Percentiles rank a stretch among this genome's conserved stretches.
Evolutionary conservation across 2,888 invertebrate species (phyloP).

Genomic region (Nomada hirtipes): DNA sequence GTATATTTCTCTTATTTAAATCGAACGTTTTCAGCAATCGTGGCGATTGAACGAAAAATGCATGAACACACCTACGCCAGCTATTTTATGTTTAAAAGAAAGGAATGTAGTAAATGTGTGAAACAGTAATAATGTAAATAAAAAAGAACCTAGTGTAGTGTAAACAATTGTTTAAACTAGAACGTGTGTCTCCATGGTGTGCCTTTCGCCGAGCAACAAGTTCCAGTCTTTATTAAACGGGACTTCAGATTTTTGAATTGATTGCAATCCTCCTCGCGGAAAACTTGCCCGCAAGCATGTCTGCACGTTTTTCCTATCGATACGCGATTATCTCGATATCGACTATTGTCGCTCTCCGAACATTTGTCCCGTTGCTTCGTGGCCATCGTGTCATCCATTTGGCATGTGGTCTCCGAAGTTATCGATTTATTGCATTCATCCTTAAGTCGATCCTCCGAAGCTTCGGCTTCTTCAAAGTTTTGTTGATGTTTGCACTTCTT

Average conservation of each 20-base stretch:
- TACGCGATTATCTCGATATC: conserved; percentile 34
- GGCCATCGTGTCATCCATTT: conserved; percentile 42
- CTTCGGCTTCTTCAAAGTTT: conserved; percentile 1
- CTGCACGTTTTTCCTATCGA: conserved; percentile 35
- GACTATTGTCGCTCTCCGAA: conserved; percentile 11
- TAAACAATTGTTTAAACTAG: conserved; percentile 36
- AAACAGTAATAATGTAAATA: conserved; percentile 10
- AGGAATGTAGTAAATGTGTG: not conserved
- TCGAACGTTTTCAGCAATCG: not conserved
- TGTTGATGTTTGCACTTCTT: conserved; percentile 45
- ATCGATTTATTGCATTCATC: conserved; percentile 55
- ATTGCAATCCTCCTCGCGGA: conserved; percentile 43
- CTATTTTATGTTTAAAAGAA: not conserved
- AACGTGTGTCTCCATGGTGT: conserved; percentile 62
- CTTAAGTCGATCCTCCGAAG: conserved; percentile 23
- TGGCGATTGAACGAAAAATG: not conserved
- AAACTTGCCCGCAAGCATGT: conserved; percentile 38
- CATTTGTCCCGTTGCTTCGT: conserved; percentile 27
- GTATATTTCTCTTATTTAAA: not conserved
- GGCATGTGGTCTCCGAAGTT: conserved; percentile 45
- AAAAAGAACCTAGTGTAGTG: conserved; percentile 5
- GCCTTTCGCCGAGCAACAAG: conserved; percentile 60
- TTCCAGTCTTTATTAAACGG: conserved; percentile 53
- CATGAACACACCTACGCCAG: not conserved
- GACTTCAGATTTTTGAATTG: conserved; percentile 52